These are phyloP conservation scores for Aricia artaxerxes DNA, from an alignment of 2,888 invertebrate genomes.

Conservation along the genomic window DNA sequence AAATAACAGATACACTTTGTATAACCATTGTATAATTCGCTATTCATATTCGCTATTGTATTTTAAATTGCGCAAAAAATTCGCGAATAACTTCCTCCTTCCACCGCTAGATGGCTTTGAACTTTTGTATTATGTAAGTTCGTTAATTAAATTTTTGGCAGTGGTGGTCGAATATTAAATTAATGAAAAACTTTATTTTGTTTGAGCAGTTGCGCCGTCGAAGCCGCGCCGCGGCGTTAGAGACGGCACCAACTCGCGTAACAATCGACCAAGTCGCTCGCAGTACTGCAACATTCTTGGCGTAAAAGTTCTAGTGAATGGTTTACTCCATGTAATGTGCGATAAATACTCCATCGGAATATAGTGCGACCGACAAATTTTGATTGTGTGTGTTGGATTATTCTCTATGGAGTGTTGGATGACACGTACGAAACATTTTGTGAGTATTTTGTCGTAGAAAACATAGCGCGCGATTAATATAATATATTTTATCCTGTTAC, in stretches of 20 bases:
- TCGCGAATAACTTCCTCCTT: not conserved
- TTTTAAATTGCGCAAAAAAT: slow-evolving; percentile 15
- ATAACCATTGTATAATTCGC: not conserved
- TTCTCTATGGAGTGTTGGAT: slow-evolving; percentile 55
- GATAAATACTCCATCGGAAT: slow-evolving; percentile 59
- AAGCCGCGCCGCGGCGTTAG: slow-evolving; percentile 56
- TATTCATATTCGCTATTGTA: not conserved
- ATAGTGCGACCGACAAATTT: slow-evolving; percentile 63
- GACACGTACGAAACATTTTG: slow-evolving; percentile 62
- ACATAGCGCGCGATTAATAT: slow-evolving; percentile 9
- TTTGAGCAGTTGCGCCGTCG: slow-evolving; percentile 48
- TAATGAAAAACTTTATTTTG: slow-evolving; percentile 41
- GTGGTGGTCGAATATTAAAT: slow-evolving; percentile 27
- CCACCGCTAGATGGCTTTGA: slow-evolving; percentile 16
- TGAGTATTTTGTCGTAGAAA: slow-evolving; percentile 52
- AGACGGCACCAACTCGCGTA: slow-evolving; percentile 62
- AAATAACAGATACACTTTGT: not conserved
- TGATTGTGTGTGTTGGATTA: slow-evolving; percentile 61
- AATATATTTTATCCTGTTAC: not conserved
- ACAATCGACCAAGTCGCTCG: slow-evolving; percentile 73
- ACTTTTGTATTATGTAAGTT: slow-evolving; percentile 5
- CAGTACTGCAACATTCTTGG: slow-evolving; percentile 79
- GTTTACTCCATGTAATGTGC: slow-evolving; percentile 80
- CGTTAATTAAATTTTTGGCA: slow-evolving; percentile 7
- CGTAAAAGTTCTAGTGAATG: slow-evolving; percentile 79